phyloP scores from a whole-genome alignment of 2,797 vertebrate genomes.

The Loris lydekkerianus region DNA sequence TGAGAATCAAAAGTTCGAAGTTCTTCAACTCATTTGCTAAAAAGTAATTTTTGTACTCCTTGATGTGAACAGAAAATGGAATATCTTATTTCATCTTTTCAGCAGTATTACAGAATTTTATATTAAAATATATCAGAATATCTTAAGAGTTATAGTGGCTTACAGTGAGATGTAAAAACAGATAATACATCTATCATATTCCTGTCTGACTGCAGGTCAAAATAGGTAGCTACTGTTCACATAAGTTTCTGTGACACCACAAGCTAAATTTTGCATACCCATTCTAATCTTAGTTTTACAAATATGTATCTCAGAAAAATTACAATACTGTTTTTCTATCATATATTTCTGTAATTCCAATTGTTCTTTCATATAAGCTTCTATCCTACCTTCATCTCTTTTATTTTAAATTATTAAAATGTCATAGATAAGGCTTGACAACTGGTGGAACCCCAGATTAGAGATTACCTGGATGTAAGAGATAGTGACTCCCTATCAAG shows the following conservation, averaged over 20 bases:
- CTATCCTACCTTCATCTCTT: neutral
- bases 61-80: neutral
- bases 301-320: neutral
- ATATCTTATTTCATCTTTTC: neutral
- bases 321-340: neutral
- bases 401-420: constrained; percentile 31
- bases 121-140: constrained; percentile 12
- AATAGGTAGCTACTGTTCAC: neutral
- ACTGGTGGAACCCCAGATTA: neutral
- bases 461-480: neutral
- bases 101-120: constrained; percentile 24
- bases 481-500: neutral
- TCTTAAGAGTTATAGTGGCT: neutral
- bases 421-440: neutral
- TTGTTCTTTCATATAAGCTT: neutral
- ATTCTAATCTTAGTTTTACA: constrained; percentile 57
- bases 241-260: neutral
- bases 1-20: neutral
- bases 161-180: constrained; percentile 23
- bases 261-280: neutral
- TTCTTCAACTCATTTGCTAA: constrained; percentile 41
- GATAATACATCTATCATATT: neutral
- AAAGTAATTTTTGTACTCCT: constrained; percentile 7
- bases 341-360: constrained; percentile 10
- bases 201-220: neutral